Conservation (phyloP, 1,140 invertebrate species). For the Drosophila lini region DNA sequence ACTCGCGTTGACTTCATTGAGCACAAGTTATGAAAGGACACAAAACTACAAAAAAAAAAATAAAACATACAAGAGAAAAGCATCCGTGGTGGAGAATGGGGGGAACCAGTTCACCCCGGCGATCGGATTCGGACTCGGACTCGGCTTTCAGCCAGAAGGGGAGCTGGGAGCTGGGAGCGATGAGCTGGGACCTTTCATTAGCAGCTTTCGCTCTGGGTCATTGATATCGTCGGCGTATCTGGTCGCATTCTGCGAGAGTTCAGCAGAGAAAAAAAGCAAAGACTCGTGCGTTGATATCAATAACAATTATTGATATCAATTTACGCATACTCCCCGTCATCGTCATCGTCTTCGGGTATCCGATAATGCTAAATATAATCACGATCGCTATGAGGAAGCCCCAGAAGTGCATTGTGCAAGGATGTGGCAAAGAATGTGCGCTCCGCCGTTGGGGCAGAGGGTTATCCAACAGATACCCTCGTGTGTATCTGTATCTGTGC, state of each 20-base stretch:
- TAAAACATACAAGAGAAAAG: not conserved
- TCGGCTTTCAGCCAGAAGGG: conserved; percentile 9
- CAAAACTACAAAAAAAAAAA: not conserved
- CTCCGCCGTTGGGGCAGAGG: conserved; percentile 8
- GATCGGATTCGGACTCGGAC: conserved; percentile 27
- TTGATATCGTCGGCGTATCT: conserved; percentile 38
- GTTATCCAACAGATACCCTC: conserved; percentile 21
- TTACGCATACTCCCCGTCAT: conserved; percentile 53
- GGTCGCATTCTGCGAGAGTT: conserved; percentile 21
- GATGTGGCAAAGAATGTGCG: conserved; percentile 55
- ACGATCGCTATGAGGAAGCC: conserved; percentile 40
- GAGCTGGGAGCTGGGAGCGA: conserved; percentile 23
- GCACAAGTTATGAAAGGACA: conserved; percentile 47
- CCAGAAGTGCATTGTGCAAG: conserved; percentile 51
- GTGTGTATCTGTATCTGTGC: not conserved
- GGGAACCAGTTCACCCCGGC: conserved; percentile 18
- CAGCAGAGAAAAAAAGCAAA: conserved; percentile 7
- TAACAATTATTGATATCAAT: conserved; percentile 77
- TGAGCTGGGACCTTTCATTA: conserved; percentile 56
- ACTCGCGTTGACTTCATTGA: conserved; percentile 33
- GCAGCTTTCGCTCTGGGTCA: conserved; percentile 61
- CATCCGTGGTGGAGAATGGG: not conserved
- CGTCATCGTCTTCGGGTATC: conserved; percentile 15
- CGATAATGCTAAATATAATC: conserved; percentile 28
- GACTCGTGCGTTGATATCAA: conserved; percentile 77